Percentiles rank a stretch among this genome's conserved stretches.
phyloP scores from a whole-genome alignment of 2,113 vertebrate genomes.

The Silurus glanis region DNA sequence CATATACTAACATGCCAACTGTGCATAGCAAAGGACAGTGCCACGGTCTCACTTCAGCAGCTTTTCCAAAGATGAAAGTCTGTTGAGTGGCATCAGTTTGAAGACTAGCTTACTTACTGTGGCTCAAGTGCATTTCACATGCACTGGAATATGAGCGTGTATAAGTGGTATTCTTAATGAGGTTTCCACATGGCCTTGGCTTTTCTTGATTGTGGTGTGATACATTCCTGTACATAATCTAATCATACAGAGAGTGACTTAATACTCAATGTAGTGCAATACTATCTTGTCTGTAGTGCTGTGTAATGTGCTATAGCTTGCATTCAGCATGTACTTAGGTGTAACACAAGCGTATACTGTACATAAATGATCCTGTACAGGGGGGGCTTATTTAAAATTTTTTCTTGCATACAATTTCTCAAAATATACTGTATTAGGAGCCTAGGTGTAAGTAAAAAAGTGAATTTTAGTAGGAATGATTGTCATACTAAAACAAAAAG shows the following conservation, averaged over 20 bases:
- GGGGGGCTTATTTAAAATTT: not conserved
- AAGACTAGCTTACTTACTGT: not conserved
- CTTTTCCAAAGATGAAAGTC: not conserved
- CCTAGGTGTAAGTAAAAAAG: not conserved
- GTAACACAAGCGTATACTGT: not conserved
- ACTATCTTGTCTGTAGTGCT: not conserved
- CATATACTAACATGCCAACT: conserved; percentile 12
- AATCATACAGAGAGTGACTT: not conserved
- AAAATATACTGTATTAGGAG: not conserved
- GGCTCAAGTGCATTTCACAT: not conserved
- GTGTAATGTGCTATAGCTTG: conserved; percentile 11
- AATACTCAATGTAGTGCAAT: not conserved
- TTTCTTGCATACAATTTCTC: not conserved
- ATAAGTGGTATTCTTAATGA: not conserved
- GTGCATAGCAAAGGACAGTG: not conserved
- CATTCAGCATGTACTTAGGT: not conserved
- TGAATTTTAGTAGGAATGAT: not conserved
- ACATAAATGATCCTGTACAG: not conserved
- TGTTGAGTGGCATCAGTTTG: not conserved
- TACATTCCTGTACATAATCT: not conserved
- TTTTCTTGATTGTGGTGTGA: not conserved
- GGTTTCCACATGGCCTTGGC: not conserved
- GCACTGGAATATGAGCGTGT: not conserved
- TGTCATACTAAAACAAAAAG: not conserved
- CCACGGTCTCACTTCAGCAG: not conserved